These are phyloP conservation scores for Mustelus asterias DNA, from an alignment of 2,113 vertebrate species.

Conservation along the genomic window DNA sequence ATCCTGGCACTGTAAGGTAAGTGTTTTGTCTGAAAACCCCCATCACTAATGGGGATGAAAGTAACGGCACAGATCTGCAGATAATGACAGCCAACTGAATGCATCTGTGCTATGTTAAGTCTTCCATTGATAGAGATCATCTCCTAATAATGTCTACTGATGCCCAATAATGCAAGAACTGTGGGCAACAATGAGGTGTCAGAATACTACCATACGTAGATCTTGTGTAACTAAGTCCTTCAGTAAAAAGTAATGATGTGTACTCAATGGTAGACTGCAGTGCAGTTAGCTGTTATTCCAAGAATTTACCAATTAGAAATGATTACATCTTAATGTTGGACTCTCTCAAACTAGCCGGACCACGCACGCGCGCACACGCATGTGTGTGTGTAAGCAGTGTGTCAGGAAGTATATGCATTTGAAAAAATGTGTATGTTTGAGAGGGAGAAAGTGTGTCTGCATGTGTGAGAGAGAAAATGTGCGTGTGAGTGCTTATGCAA, in stretches of 20 bases:
- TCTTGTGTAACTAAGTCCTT: not conserved
- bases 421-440: no score
- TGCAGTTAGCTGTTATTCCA: not conserved
- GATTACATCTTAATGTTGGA: not conserved
- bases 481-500: not conserved
- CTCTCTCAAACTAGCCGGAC: not conserved
- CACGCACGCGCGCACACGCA: not conserved
- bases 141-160: not conserved
- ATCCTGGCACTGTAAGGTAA: not conserved
- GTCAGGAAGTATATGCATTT: no score
- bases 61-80: not conserved
- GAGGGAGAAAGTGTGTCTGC: no score
- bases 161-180: not conserved
- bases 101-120: not conserved
- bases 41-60: not conserved
- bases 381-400: not conserved
- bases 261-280: not conserved
- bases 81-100: not conserved
- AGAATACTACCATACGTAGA: not conserved
- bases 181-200: not conserved
- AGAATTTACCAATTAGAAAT: not conserved
- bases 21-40: not conserved
- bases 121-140: not conserved
- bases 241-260: not conserved
- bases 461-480: no score